Percentiles rank a stretch among this genome's conserved stretches.
Conservation (phyloP, 2,113 vertebrate species). For the Leptodactylus fuscus region DNA sequence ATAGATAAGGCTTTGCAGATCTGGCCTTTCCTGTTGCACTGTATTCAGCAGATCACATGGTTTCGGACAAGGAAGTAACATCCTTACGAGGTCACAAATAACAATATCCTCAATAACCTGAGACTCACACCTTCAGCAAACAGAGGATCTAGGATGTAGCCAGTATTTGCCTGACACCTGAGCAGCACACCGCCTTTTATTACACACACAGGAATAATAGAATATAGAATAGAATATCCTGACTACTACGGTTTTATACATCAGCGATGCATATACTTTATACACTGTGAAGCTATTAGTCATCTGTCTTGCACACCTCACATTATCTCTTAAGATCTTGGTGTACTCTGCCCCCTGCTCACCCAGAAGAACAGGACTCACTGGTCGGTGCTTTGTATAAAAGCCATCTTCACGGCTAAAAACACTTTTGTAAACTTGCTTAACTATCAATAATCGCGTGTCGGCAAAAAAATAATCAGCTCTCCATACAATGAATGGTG, state of each 20-base stretch:
- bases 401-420: neutral
- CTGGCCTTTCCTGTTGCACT: neutral
- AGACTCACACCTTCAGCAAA: slow-evolving; percentile 1
- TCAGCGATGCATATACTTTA: neutral
- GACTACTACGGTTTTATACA: neutral
- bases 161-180: neutral
- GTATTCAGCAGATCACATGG: neutral
- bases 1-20: too few relatives aligned
- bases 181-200: neutral
- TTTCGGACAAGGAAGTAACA: neutral
- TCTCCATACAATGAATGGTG: too few relatives aligned
- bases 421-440: too few relatives aligned
- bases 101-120: too few relatives aligned
- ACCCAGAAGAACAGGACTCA: slow-evolving; percentile 1
- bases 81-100: neutral
- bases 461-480: too few relatives aligned
- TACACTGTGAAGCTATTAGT: neutral
- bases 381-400: neutral
- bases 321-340: neutral
- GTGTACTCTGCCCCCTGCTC: slow-evolving; percentile 16
- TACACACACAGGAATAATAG: too few relatives aligned
- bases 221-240: neutral
- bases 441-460: too few relatives aligned
- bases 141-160: neutral
- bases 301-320: neutral